Conservation (phyloP, 2,797 vertebrate species). For the Sorex maritimensis region DNA sequence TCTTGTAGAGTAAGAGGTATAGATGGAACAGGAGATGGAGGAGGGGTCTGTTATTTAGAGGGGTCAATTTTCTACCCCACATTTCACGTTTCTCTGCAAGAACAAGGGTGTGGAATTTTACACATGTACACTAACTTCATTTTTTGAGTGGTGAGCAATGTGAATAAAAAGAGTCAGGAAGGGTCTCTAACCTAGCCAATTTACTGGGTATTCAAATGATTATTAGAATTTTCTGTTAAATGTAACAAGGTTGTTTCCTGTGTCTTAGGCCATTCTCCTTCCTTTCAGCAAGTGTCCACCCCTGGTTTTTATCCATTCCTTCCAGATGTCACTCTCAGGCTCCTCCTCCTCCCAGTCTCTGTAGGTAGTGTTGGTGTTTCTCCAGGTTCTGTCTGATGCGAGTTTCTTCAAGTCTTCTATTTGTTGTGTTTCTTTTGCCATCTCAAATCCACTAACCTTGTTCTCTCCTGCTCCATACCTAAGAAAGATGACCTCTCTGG, state of each 20-base stretch:
- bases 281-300: neutral
- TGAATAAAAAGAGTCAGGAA: neutral
- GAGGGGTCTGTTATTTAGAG: neutral
- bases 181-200: no score
- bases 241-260: neutral
- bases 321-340: neutral
- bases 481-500: neutral
- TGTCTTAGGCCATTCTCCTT: neutral
- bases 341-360: neutral
- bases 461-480: neutral
- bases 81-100: neutral
- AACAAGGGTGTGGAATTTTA: neutral
- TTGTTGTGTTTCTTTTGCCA: neutral
- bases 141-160: neutral
- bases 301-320: neutral
- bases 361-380: neutral
- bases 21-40: no score
- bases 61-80: no score
- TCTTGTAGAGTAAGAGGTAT: neutral
- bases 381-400: neutral
- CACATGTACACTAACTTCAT: neutral
- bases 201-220: neutral
- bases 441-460: neutral
- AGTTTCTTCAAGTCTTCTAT: neutral
- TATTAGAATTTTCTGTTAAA: neutral